A percentile compares a stretch with the other conserved stretches of the same genome.
Evolutionary conservation across 2,797 vertebrate genomes (phyloP).

Genomic region (Adrianichthys oophorus): DNA sequence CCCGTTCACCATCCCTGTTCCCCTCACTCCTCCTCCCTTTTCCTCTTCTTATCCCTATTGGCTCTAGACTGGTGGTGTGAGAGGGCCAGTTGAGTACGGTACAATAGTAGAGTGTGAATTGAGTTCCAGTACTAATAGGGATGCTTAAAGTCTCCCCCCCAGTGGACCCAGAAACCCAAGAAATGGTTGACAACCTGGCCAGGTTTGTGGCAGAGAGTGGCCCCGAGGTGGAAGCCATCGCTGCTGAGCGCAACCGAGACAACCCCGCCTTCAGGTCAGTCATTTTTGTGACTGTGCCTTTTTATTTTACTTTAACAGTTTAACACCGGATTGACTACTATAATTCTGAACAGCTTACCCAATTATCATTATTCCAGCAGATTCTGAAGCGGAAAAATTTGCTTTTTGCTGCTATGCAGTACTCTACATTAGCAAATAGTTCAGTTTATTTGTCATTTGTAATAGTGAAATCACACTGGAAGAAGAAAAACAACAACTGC

Average conservation of each 20-base stretch:
- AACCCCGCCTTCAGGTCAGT: slow-evolving; percentile 89
- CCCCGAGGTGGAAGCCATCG: slow-evolving; percentile 91
- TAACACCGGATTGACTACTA: too few relatives aligned
- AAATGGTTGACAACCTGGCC: slow-evolving; percentile 91
- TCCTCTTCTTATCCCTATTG: slow-evolving; percentile 83
- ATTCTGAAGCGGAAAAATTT: too few relatives aligned
- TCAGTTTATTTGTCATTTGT: too few relatives aligned
- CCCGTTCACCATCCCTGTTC: slow-evolving; percentile 66
- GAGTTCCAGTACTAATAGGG: slow-evolving; percentile 95
- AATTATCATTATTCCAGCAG: too few relatives aligned
- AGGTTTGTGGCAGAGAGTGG: slow-evolving; percentile 92
- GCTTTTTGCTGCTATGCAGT: too few relatives aligned
- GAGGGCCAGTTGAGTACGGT: slow-evolving; percentile 87
- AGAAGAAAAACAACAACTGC: too few relatives aligned
- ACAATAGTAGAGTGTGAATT: slow-evolving; percentile 87
- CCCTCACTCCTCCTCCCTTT: slow-evolving; percentile 69
- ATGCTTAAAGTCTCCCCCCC: slow-evolving; percentile 99
- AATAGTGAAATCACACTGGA: too few relatives aligned
- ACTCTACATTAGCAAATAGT: too few relatives aligned
- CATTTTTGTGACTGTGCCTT: background rate
- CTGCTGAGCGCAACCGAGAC: slow-evolving; percentile 87
- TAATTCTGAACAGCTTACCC: too few relatives aligned
- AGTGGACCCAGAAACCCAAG: slow-evolving; percentile 90
- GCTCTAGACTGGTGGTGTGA: slow-evolving; percentile 86
- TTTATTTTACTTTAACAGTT: too few relatives aligned